A percentile compares a stretch with the other conserved stretches of the same genome.
Conservation (phyloP, 2,888 invertebrate species). For the Ophion ellenae region DNA sequence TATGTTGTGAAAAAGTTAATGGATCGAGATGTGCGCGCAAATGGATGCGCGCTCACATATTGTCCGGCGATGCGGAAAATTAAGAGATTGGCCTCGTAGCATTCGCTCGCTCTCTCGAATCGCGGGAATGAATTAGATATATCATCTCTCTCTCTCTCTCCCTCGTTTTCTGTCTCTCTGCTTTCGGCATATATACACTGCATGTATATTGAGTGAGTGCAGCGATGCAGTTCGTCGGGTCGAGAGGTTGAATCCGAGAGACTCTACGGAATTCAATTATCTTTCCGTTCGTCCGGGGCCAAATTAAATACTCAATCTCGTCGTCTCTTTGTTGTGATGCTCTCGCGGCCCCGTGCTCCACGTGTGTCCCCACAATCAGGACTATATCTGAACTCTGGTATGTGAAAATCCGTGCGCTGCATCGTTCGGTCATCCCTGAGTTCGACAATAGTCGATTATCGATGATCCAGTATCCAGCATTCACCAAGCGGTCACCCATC, state of each 20-base stretch:
- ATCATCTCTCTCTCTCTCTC: slow-evolving; percentile 5
- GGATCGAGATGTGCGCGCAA: slow-evolving; percentile 62
- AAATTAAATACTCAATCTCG: slow-evolving; percentile 79
- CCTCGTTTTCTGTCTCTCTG: neutral
- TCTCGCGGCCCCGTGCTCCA: slow-evolving; percentile 16
- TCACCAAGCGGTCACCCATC: too few species aligned
- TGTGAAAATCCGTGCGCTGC: neutral
- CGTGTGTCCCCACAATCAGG: slow-evolving; percentile 1
- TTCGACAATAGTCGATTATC: neutral
- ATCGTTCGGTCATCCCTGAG: neutral
- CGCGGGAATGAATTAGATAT: slow-evolving; percentile 47
- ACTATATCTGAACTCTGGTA: neutral
- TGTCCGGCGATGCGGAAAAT: slow-evolving; percentile 75
- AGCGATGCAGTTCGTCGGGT: slow-evolving; percentile 27
- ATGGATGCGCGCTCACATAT: slow-evolving; percentile 72
- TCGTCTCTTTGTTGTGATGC: slow-evolving; percentile 64
- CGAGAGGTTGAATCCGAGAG: slow-evolving; percentile 66
- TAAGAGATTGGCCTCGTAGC: slow-evolving; percentile 74
- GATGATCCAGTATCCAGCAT: too few species aligned
- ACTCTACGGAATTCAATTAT: slow-evolving; percentile 75
- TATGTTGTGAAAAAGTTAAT: slow-evolving; percentile 59
- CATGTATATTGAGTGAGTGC: slow-evolving; percentile 24
- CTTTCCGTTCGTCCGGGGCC: slow-evolving; percentile 73
- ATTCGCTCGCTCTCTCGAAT: slow-evolving; percentile 33
- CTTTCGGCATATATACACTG: neutral